Percentiles rank a stretch among this genome's conserved stretches.
Conservation (phyloP, 2,113 vertebrate genomes). For the Anoura caudifer region DNA sequence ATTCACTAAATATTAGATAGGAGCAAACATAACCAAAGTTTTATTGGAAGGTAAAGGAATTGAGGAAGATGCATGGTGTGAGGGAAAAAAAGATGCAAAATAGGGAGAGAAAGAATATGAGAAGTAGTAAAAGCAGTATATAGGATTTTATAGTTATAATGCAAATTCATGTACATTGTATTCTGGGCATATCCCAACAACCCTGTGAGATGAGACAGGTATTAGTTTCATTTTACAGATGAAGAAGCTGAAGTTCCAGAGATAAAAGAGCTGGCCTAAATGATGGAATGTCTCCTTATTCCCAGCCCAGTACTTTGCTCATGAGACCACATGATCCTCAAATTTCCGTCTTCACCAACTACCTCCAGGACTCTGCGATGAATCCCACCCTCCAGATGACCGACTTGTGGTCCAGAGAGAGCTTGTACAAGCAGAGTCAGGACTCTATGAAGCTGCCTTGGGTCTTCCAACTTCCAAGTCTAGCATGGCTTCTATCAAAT, state of each 20-base stretch:
- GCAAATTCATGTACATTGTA: background rate
- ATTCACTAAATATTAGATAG: background rate
- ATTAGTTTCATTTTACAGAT: background rate
- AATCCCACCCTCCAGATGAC: background rate
- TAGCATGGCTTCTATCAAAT: background rate
- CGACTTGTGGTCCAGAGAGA: background rate
- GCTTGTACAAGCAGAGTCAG: background rate
- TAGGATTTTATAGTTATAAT: background rate
- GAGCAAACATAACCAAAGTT: background rate
- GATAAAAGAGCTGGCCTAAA: background rate
- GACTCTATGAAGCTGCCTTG: background rate
- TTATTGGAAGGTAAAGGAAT: background rate
- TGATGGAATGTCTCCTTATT: background rate
- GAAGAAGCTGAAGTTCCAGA: conserved; percentile 5
- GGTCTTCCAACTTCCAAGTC: background rate
- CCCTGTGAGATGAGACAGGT: background rate
- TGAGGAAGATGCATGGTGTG: background rate
- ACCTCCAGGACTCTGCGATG: background rate
- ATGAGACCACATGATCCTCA: background rate
- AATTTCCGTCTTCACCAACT: background rate
- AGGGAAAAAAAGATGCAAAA: background rate
- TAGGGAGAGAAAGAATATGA: background rate
- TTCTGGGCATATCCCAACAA: background rate
- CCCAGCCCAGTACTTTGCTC: background rate
- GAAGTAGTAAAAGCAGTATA: background rate